Evolutionary conservation across 2,797 vertebrate genomes (phyloP).

Genomic region (Geotrypetes seraphini): DNA sequence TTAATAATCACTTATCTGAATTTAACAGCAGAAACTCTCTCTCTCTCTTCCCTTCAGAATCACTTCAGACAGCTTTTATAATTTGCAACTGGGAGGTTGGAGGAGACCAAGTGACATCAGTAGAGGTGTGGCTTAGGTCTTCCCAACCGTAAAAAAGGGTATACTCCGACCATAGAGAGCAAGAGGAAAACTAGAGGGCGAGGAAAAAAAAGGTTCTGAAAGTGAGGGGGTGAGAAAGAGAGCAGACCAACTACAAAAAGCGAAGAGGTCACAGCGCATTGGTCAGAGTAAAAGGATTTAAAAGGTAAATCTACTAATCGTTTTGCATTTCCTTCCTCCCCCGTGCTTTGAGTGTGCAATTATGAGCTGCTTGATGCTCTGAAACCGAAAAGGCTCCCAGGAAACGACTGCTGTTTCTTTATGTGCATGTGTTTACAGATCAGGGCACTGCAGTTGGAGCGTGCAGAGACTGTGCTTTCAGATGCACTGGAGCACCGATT

Average conservation of each 20-base stretch:
- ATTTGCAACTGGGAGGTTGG: neutral
- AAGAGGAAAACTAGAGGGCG: neutral
- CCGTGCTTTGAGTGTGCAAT: neutral
- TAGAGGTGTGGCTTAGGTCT: neutral
- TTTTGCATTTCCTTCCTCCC: neutral
- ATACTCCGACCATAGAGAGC: neutral
- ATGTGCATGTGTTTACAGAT: neutral
- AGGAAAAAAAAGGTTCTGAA: neutral
- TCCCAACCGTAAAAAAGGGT: neutral
- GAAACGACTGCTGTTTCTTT: too few relatives aligned
- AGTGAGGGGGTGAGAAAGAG: neutral
- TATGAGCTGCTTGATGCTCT: neutral
- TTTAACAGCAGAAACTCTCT: too few relatives aligned
- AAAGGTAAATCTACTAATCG: neutral
- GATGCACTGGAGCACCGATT: neutral
- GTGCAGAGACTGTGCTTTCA: neutral
- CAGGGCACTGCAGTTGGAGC: neutral
- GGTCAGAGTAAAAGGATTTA: neutral
- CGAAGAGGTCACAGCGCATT: neutral
- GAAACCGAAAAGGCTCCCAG: neutral
- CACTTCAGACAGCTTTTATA: neutral
- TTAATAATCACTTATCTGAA: too few relatives aligned
- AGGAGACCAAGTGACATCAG: neutral
- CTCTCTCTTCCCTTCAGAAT: neutral
- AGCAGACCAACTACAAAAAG: neutral